Evolutionary conservation across 2,888 invertebrate genomes (phyloP), one percentile per base, ranked within the genome.

Genomic region (Miltochrista miniata): DNA sequence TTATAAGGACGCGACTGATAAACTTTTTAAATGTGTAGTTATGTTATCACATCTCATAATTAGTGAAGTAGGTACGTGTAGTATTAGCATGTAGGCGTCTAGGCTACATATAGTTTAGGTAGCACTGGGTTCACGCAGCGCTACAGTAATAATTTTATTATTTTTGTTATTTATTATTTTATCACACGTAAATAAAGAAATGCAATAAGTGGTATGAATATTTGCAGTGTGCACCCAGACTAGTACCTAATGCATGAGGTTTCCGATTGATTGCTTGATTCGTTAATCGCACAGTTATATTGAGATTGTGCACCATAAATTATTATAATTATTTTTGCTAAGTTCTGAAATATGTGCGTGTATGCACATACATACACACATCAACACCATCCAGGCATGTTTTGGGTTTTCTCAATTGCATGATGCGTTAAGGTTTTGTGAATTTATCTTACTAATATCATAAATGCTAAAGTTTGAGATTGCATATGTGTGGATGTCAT

Each of bases 301-400:
- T 45, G 43, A 52, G 49, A 57, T 45, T 53, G 50, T 48, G 63
- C 60, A 65, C 64, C 48, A 50, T 10, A 49, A n/a, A n/a, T n/a
- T n/a, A n/a, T n/a, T n/a, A 41, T 13, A 31, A 33, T 48, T 45
- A 35, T 51, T 55, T 18, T 51, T 42, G 37, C 39, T 51, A 51
- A 48, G 40, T 45, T 43, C 35, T 30, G 14, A 29, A 8, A 43
- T 54, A 40, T 61, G 12, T 64, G 54, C 41, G 52, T 61, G 12
- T 64, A 52, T 48, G 52, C 41, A 41, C 35, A 41, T 58, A 59
- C 47, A 41, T 54, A 37, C 9, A 14, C 15, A 15, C n/a, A 38
- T 38, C 18, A 24, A 24, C 18, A 24, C 18, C 18, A 5, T 24
- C 18, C 5, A 24, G 18, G 5, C 3, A 24, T 24, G 5, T 24